Percentiles rank a stretch among this genome's conserved stretches.
Evolutionary conservation across 2,797 vertebrate species (phyloP).

Genomic region (Bovichtus variegatus): DNA sequence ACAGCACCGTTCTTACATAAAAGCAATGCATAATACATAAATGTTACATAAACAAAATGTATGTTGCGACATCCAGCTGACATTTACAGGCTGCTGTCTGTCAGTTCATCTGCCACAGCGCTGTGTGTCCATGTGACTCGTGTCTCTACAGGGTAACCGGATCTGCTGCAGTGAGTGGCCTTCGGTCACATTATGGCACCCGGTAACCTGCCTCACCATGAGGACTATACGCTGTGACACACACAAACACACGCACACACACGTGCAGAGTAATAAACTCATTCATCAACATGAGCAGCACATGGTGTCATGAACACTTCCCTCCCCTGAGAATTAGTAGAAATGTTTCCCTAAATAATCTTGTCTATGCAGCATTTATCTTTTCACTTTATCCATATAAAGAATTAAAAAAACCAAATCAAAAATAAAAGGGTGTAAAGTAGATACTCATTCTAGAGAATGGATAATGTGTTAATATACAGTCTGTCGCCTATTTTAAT

Average conservation of each 20-base stretch:
- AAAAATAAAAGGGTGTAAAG: too few relatives aligned
- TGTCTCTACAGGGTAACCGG: conserved; percentile 8
- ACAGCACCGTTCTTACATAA: too few relatives aligned
- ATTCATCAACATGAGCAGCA: neutral
- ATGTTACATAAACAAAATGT: neutral
- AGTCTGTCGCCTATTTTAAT: too few relatives aligned
- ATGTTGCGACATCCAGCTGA: neutral
- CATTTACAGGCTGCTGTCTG: conserved; percentile 15
- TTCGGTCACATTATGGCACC: conserved; percentile 39
- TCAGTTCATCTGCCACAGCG: neutral
- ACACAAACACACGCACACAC: neutral
- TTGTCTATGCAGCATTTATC: neutral
- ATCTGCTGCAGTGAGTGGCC: conserved; percentile 24
- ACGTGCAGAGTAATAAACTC: neutral
- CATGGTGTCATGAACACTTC: neutral
- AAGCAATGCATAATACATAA: too few relatives aligned
- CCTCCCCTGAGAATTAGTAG: neutral
- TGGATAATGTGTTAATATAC: too few relatives aligned
- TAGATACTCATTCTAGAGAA: too few relatives aligned
- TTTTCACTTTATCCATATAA: neutral
- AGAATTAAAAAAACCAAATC: too few relatives aligned
- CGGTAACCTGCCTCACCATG: neutral
- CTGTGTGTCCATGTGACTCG: conserved; percentile 17
- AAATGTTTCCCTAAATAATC: neutral
- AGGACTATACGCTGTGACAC: neutral